phyloP scores from a whole-genome alignment of 2,888 invertebrate genomes.

The Hybos culiciformis region DNA sequence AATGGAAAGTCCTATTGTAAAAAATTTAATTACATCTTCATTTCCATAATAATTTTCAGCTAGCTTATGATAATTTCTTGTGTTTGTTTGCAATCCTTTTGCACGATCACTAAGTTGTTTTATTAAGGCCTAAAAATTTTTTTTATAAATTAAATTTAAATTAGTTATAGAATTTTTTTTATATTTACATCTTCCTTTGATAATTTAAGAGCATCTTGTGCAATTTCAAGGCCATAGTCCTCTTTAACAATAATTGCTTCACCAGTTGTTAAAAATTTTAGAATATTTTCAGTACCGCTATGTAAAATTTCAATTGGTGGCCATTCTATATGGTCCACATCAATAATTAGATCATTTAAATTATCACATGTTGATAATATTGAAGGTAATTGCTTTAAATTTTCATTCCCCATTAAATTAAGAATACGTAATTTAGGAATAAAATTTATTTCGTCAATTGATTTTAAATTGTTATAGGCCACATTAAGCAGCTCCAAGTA shows the following conservation, averaged over 20 bases:
- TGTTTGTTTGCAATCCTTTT: slow-evolving; percentile 1
- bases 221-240: not conserved
- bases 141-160: not conserved
- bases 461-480: slow-evolving; percentile 53
- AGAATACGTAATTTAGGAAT: slow-evolving; percentile 47
- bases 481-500: slow-evolving; percentile 54
- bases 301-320: slow-evolving; percentile 48
- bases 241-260: slow-evolving; percentile 12
- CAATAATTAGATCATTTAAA: slow-evolving; percentile 47
- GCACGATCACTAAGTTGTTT: slow-evolving; percentile 11
- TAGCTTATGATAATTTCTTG: slow-evolving; percentile 5
- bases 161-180: too few relatives aligned
- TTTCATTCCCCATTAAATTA: slow-evolving; percentile 45
- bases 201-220: not conserved
- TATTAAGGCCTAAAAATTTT: slow-evolving; percentile 13
- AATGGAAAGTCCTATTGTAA: too few relatives aligned
- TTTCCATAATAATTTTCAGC: slow-evolving; percentile 16
- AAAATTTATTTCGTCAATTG: slow-evolving; percentile 21
- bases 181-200: not conserved
- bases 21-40: slow-evolving; percentile 19
- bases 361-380: slow-evolving; percentile 50
- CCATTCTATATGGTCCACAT: slow-evolving; percentile 46
- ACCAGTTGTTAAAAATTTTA: slow-evolving; percentile 48
- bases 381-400: slow-evolving; percentile 46
- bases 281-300: slow-evolving; percentile 48